These are phyloP conservation scores for Portevinia maculata DNA, from an alignment of 2,888 invertebrate species.

Conservation along the genomic window DNA sequence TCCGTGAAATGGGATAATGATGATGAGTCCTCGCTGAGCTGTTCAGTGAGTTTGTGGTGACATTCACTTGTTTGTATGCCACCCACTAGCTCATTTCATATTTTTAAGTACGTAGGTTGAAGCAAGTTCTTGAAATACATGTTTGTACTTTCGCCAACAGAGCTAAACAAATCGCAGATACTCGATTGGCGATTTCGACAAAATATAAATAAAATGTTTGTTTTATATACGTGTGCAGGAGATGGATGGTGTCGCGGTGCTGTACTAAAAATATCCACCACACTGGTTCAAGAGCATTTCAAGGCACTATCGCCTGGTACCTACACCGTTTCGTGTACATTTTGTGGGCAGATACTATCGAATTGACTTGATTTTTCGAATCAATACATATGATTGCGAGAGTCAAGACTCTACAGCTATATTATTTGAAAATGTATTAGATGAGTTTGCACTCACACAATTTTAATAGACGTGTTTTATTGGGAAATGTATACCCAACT, in stretches of 20 bases:
- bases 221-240: slow-evolving; percentile 6
- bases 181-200: slow-evolving; percentile 19
- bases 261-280: slow-evolving; percentile 63
- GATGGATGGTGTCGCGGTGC: slow-evolving; percentile 58
- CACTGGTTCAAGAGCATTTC: slow-evolving; percentile 72
- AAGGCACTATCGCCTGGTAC: slow-evolving; percentile 44
- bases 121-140: slow-evolving; percentile 54
- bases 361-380: background rate
- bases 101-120: slow-evolving; percentile 39
- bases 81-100: slow-evolving; percentile 33
- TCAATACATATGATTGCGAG: background rate
- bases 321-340: slow-evolving; percentile 8
- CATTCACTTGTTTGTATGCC: slow-evolving; percentile 57
- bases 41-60: slow-evolving; percentile 54
- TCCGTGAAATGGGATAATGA: slow-evolving; percentile 47
- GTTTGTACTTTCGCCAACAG: slow-evolving; percentile 36
- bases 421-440: background rate
- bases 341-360: slow-evolving; percentile 39
- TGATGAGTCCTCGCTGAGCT: slow-evolving; percentile 36
- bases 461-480: too few relatives aligned
- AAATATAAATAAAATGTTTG: slow-evolving; percentile 17
- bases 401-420: slow-evolving; percentile 2
- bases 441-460: slow-evolving; percentile 36
- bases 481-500: too few relatives aligned
- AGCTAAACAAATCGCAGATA: slow-evolving; percentile 48